Percentiles rank a stretch among this genome's conserved stretches.
These are phyloP conservation scores for Calcarius lapponicus DNA, from an alignment of 2,797 vertebrate genomes.

Conservation along the genomic window DNA sequence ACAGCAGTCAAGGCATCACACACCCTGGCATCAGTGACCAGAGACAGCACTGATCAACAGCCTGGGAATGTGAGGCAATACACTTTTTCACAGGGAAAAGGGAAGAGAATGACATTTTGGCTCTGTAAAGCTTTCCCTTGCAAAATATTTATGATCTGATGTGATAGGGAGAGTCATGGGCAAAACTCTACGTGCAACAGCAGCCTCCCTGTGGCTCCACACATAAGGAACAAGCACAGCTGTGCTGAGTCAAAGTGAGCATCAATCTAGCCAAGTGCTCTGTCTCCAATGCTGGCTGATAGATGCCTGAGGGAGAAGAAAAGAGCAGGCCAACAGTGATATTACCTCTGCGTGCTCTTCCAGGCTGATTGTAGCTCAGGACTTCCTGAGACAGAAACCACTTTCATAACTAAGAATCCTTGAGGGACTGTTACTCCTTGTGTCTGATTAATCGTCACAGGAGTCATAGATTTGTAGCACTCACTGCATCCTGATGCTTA, in stretches of 20 bases:
- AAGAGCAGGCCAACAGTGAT: not conserved
- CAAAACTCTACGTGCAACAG: not conserved
- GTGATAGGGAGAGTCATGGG: not conserved
- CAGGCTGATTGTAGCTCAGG: not conserved
- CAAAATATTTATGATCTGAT: not conserved
- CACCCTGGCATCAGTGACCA: not conserved
- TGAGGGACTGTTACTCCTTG: not conserved
- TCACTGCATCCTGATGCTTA: not conserved
- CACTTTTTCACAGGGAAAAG: not conserved
- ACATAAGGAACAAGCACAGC: not conserved
- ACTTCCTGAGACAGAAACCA: not conserved
- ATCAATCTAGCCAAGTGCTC: not conserved
- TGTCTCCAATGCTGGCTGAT: not conserved
- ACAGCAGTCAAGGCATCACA: not conserved
- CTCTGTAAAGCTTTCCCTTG: not conserved
- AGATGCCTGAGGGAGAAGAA: not conserved
- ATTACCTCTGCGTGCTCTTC: not conserved
- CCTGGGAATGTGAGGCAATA: not conserved
- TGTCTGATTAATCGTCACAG: not conserved
- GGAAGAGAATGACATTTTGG: not conserved
- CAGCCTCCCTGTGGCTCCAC: not conserved
- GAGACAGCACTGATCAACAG: not conserved
- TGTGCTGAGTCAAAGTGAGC: constrained; percentile 11
- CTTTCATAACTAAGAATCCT: not conserved
- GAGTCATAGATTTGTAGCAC: not conserved